phyloP scores from a whole-genome alignment of 2,113 vertebrate species.

The Rutilus rutilus region DNA sequence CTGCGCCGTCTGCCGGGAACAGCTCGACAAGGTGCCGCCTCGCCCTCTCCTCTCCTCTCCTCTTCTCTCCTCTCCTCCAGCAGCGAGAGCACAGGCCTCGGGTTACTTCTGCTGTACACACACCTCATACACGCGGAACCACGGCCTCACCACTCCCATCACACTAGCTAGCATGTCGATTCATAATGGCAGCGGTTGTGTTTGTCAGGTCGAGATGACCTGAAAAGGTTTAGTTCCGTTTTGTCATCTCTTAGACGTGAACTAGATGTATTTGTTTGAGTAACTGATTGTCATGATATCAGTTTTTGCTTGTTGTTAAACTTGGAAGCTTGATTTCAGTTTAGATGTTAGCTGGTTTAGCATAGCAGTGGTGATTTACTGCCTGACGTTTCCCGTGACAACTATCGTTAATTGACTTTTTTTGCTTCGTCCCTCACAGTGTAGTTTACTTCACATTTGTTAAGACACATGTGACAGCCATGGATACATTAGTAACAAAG shows the following conservation, averaged over 20 bases:
- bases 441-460: neutral
- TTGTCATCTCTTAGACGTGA: neutral
- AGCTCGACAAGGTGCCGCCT: conserved; percentile 88
- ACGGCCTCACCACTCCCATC: neutral
- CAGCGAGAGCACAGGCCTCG: neutral
- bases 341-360: neutral
- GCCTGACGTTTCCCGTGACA: neutral
- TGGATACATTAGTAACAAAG: neutral
- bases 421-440: neutral
- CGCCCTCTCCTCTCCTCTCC: neutral
- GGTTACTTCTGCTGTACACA: neutral
- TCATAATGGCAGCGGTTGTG: neutral
- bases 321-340: neutral
- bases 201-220: neutral
- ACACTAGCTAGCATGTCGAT: neutral
- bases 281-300: neutral
- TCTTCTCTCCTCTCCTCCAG: neutral
- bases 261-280: no score
- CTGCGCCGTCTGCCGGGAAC: conserved; percentile 97
- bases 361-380: neutral
- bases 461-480: neutral
- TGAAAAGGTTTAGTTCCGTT: neutral
- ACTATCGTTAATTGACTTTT: neutral
- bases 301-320: neutral
- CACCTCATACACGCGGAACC: neutral